Percentiles rank a stretch among this genome's conserved stretches.
These are phyloP conservation scores for Clinocottus analis DNA, from an alignment of 2,113 vertebrate genomes.

Conservation along the genomic window DNA sequence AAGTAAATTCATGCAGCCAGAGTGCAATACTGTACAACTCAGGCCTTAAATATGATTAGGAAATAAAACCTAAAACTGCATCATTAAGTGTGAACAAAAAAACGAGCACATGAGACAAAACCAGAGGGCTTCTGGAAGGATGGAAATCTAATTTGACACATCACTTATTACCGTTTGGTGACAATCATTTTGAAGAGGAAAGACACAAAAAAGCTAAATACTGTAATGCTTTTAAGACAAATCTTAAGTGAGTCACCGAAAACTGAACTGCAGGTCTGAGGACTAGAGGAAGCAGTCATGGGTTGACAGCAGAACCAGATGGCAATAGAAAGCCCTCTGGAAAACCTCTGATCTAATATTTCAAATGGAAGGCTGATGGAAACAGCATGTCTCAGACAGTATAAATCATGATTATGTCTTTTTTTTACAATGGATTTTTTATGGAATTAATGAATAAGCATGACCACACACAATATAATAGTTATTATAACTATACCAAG, in stretches of 20 bases:
- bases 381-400: slow-evolving; percentile 31
- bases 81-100: background rate
- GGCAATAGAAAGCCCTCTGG: slow-evolving; percentile 62
- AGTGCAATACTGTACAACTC: background rate
- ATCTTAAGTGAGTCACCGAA: slow-evolving; percentile 1
- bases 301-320: slow-evolving; percentile 60
- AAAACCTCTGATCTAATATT: slow-evolving; percentile 70
- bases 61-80: slow-evolving; percentile 6
- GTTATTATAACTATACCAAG: background rate
- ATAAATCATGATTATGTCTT: slow-evolving; percentile 40
- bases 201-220: background rate
- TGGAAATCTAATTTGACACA: background rate
- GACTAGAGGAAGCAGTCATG: slow-evolving; percentile 21
- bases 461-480: slow-evolving; percentile 17
- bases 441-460: slow-evolving; percentile 13
- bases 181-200: background rate
- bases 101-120: background rate
- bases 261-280: slow-evolving; percentile 4
- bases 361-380: slow-evolving; percentile 64
- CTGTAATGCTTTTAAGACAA: background rate
- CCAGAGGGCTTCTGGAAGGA: background rate
- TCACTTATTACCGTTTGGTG: background rate
- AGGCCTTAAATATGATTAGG: background rate
- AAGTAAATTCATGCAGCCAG: background rate
- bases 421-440: slow-evolving; percentile 41